phyloP scores from a whole-genome alignment of 2,797 vertebrate genomes.

The Psittacula derbiana region DNA sequence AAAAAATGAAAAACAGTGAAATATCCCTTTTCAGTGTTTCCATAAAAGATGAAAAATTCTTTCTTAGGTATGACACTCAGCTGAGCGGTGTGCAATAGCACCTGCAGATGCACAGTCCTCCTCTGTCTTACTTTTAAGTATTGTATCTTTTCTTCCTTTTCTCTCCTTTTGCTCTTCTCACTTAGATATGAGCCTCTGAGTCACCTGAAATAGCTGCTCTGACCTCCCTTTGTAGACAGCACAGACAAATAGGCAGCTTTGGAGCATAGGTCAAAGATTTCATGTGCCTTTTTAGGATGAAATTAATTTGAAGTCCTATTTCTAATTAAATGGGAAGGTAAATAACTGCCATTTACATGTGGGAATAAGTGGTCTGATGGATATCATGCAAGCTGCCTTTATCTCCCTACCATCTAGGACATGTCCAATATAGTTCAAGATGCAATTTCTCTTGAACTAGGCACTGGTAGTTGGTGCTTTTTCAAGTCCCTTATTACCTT shows the following conservation, averaged over 20 bases:
- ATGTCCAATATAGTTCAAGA: background rate
- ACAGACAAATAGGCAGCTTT: background rate
- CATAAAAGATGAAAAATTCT: background rate
- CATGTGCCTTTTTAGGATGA: background rate
- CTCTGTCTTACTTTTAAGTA: background rate
- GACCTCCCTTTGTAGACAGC: background rate
- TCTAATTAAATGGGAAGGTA: background rate
- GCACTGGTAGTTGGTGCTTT: background rate
- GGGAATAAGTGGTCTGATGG: background rate
- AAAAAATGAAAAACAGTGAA: background rate
- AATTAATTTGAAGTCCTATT: background rate
- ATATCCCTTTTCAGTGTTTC: background rate
- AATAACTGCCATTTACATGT: background rate
- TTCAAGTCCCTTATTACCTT: conserved; percentile 17
- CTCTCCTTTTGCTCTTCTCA: background rate
- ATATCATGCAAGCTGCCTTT: background rate
- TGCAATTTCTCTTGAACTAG: background rate
- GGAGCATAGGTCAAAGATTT: background rate
- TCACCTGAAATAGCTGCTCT: background rate
- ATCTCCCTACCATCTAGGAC: background rate
- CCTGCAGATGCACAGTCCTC: background rate
- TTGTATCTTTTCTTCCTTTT: background rate
- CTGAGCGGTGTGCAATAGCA: background rate
- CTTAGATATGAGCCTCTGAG: background rate
- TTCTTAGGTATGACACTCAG: fast-evolving